Base-by-base conservation (phyloP, 1,140 invertebrate genomes). In the Euglossa dilemma region DNA sequence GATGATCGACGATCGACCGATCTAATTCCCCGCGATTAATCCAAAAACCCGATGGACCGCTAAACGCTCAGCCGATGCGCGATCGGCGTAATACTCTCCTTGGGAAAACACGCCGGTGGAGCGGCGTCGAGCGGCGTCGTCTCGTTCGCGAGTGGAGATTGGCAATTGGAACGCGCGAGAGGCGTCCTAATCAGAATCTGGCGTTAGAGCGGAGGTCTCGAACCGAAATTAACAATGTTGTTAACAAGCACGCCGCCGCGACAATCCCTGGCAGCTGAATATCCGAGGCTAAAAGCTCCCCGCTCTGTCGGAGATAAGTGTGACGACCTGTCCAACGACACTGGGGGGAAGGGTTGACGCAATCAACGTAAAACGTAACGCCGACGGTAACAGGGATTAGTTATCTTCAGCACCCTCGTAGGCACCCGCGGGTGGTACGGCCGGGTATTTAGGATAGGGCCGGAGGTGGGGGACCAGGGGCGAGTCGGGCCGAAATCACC, bases 281-380 rank as follows among this genome's bases (percentile, higher is more conserved):
- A 90, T 86, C 74, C 88, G 36, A 72, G 72, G 80, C 82, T 85
- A 73, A 76, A 86, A 75, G 86, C 63, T 57, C 64, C 66, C 70
- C 77, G 45, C 87, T 81, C 86, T 80, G 83, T 28, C 88, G 88
- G 88, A 94, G 93, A 94, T 94, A 94, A 94, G 93, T 94, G 92
- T 93, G 93, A 93, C 93, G 93, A 93, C 92, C 93, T 93, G 93
- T 94, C 93, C 93, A 93, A 94, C 92, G 93, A 92, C 91, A 85
- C 83, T 80, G 75, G 52, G 72, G 84, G 93, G 83, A 93, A 93
- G 92, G 92, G 93, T 93, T 93, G 91, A 92, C 92, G 92, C 91
- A 93, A 94, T 94, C 92, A 93, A 93, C 93, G 92, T 93, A 93
- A 94, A 94, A 93, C 92, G 92, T 93, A 93, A 93, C 92, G 91